Evolutionary conservation across 2,113 vertebrate genomes (phyloP).

Genomic region (Poeciliopsis retropinna): DNA sequence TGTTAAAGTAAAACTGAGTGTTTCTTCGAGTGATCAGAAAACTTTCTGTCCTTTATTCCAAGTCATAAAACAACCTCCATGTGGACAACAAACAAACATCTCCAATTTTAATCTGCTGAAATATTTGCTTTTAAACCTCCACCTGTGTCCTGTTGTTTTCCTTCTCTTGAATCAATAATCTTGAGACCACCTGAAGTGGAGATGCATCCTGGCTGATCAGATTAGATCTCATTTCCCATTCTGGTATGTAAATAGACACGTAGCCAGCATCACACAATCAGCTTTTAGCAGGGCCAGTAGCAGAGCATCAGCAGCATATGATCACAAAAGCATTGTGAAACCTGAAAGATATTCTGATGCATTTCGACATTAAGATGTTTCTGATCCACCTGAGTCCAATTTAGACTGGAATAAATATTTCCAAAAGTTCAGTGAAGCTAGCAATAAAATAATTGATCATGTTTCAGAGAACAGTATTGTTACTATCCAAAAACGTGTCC

Average conservation of each 20-base stretch:
- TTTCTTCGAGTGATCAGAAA: too few relatives aligned
- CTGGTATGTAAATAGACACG: not conserved
- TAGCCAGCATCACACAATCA: not conserved
- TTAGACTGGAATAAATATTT: not conserved
- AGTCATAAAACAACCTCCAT: too few relatives aligned
- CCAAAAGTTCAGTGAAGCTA: not conserved
- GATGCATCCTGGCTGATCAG: not conserved
- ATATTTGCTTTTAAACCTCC: not conserved
- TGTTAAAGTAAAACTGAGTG: too few relatives aligned
- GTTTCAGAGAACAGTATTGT: too few relatives aligned
- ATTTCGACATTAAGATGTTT: not conserved
- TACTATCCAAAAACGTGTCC: too few relatives aligned
- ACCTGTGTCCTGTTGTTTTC: not conserved
- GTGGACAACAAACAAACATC: too few relatives aligned
- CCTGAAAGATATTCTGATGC: not conserved
- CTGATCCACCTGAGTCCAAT: not conserved
- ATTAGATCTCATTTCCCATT: not conserved
- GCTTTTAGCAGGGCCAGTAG: not conserved
- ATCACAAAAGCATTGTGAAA: not conserved
- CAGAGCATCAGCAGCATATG: not conserved
- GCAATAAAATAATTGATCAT: too few relatives aligned
- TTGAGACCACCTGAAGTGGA: not conserved
- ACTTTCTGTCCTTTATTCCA: too few relatives aligned
- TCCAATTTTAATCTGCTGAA: too few relatives aligned
- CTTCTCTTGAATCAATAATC: not conserved